A percentile compares a stretch with the other conserved stretches of the same genome.
Evolutionary conservation across 2,797 vertebrate genomes (phyloP).

Genomic region (Vipera ursinii): DNA sequence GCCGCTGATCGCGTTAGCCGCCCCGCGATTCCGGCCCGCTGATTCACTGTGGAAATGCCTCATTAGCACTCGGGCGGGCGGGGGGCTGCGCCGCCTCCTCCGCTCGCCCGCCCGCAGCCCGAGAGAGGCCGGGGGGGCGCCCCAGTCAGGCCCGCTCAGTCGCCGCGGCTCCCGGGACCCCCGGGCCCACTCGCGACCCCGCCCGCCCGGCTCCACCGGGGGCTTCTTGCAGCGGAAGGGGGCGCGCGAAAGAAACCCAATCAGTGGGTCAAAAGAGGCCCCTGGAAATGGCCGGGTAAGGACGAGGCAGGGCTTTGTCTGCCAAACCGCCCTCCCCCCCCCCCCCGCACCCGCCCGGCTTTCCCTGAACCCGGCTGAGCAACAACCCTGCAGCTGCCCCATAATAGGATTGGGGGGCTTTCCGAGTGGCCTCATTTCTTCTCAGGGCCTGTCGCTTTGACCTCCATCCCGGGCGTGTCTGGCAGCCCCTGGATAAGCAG

Average conservation of each 20-base stretch:
- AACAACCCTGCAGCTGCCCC: neutral
- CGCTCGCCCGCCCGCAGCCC: neutral
- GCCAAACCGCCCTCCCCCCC: too few relatives aligned
- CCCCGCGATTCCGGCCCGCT: slow-evolving; percentile 26
- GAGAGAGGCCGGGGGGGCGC: neutral
- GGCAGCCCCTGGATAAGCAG: neutral
- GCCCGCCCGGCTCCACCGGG: neutral
- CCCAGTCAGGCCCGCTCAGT: neutral
- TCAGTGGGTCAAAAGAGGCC: neutral
- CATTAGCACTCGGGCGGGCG: slow-evolving; percentile 49
- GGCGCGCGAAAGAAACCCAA: neutral
- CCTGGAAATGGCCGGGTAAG: neutral
- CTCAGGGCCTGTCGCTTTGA: neutral
- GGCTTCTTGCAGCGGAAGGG: neutral
- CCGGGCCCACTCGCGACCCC: neutral
- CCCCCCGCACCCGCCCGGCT: too few relatives aligned
- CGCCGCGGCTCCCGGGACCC: neutral
- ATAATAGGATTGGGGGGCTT: neutral
- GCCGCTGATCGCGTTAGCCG: slow-evolving; percentile 23
- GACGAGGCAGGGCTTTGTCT: rapidly evolving
- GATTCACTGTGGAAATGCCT: slow-evolving; percentile 66
- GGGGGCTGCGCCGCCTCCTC: neutral
- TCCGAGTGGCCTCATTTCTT: neutral
- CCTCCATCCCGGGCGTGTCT: neutral
- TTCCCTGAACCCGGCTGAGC: neutral